These are phyloP conservation scores for Sinohyriopsis cumingii DNA, from an alignment of 2,888 invertebrate genomes.

Conservation along the genomic window DNA sequence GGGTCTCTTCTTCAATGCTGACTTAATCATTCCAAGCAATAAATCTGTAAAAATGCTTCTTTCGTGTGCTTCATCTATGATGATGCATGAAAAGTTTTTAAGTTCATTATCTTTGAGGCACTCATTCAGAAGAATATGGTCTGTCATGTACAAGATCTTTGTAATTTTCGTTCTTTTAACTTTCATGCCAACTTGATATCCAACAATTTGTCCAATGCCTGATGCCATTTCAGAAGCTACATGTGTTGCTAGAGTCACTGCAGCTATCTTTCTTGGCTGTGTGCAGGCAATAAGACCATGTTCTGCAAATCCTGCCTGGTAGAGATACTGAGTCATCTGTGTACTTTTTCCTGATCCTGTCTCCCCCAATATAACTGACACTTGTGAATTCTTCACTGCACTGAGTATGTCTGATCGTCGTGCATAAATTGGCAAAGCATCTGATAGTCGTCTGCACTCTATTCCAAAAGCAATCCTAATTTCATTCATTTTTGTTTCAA, in stretches of 20 bases:
- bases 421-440: conserved; percentile 59
- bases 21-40: conserved; percentile 65
- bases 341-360: conserved; percentile 72
- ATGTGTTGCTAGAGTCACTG: conserved; percentile 59
- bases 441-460: conserved; percentile 42
- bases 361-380: conserved; percentile 64
- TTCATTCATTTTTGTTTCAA: conserved; percentile 10
- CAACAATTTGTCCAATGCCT: conserved; percentile 55
- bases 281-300: conserved; percentile 63
- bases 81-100: conserved; percentile 42
- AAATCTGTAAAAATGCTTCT: conserved; percentile 67
- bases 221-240: conserved; percentile 62
- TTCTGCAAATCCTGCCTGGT: conserved; percentile 46
- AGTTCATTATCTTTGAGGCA: conserved; percentile 53
- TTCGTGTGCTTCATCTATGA: conserved; percentile 71
- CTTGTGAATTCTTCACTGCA: conserved; percentile 45
- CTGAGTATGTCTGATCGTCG: conserved; percentile 44
- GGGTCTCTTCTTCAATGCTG: conserved; percentile 42
- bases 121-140: conserved; percentile 65
- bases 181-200: conserved; percentile 54
- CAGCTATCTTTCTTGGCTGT: conserved; percentile 70
- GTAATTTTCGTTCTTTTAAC: conserved; percentile 34
- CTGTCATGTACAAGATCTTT: conserved; percentile 66
- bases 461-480: conserved; percentile 33
- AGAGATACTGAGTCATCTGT: conserved; percentile 67